phyloP scores from a whole-genome alignment of 2,113 vertebrate species.

The Vicugna pacos region DNA sequence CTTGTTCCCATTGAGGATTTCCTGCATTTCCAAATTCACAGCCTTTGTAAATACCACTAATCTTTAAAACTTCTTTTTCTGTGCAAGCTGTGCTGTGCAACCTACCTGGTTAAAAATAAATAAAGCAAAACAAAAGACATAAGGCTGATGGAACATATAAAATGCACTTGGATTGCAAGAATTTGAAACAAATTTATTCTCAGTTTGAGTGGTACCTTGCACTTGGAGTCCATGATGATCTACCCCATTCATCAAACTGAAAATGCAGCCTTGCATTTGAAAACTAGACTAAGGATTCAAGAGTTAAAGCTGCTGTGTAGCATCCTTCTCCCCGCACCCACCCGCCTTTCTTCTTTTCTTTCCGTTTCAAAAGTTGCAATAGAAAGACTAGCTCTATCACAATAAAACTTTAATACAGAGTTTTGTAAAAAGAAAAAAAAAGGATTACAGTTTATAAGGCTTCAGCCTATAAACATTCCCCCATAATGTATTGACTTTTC shows the following conservation, averaged over 20 bases:
- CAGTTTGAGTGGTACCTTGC: slow-evolving; percentile 18
- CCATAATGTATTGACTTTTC: slow-evolving; percentile 81
- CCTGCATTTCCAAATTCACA: neutral
- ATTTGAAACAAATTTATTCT: slow-evolving; percentile 37
- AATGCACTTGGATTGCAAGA: slow-evolving; percentile 44
- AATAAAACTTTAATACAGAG: slow-evolving; percentile 78
- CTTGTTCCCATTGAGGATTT: slow-evolving; percentile 1
- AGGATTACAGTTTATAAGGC: slow-evolving; percentile 71
- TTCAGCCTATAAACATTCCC: slow-evolving; percentile 78
- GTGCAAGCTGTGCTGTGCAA: neutral
- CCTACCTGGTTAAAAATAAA: slow-evolving; percentile 31
- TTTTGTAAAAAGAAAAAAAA: slow-evolving; percentile 68
- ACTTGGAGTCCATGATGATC: slow-evolving; percentile 34
- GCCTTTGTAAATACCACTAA: slow-evolving; percentile 10
- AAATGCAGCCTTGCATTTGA: slow-evolving; percentile 66
- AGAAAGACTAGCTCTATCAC: slow-evolving; percentile 66
- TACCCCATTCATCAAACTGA: slow-evolving; percentile 25
- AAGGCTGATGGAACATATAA: neutral
- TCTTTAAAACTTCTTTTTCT: slow-evolving; percentile 57
- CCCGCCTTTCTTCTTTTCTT: slow-evolving; percentile 2
- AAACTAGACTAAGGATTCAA: slow-evolving; percentile 69
- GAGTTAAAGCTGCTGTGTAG: slow-evolving; percentile 52
- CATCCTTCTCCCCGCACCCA: neutral
- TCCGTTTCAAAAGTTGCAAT: slow-evolving; percentile 69
- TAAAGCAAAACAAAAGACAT: slow-evolving; percentile 27